phyloP scores from a whole-genome alignment of 2,888 invertebrate species.

The Parasteatoda lunata region DNA sequence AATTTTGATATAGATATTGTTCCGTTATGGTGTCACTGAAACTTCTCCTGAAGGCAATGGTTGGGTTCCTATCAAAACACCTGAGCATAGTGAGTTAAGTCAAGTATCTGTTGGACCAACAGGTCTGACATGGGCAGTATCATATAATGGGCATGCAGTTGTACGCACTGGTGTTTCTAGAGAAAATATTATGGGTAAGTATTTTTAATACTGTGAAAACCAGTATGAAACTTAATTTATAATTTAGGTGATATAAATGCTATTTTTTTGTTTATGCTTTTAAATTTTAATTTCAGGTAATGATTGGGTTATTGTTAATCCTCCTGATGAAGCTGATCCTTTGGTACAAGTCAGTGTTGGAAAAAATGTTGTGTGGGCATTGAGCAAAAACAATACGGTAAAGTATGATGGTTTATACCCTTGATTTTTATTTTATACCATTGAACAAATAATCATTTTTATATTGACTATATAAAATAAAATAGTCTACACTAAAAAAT shows the following conservation, averaged over 20 bases:
- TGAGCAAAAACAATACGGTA: conserved; percentile 81
- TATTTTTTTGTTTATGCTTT: too few relatives aligned
- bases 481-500: too few relatives aligned
- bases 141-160: conserved; percentile 87
- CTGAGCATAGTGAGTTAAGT: conserved; percentile 86
- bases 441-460: background rate
- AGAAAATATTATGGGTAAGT: conserved; percentile 81
- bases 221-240: too few relatives aligned
- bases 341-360: conserved; percentile 88
- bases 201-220: background rate
- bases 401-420: background rate
- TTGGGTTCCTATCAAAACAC: conserved; percentile 87
- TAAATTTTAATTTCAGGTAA: conserved; percentile 76
- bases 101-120: conserved; percentile 90
- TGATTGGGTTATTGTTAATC: conserved; percentile 82
- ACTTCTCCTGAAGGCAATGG: conserved; percentile 89
- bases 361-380: conserved; percentile 84
- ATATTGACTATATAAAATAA: too few relatives aligned
- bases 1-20: conserved; percentile 81
- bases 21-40: conserved; percentile 85
- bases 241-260: too few relatives aligned
- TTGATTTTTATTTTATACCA: background rate
- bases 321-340: conserved; percentile 82
- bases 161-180: conserved; percentile 89
- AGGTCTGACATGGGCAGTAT: conserved; percentile 89